These are phyloP conservation scores for Eurystomus gularis DNA, from an alignment of 2,113 vertebrate species.

Conservation along the genomic window DNA sequence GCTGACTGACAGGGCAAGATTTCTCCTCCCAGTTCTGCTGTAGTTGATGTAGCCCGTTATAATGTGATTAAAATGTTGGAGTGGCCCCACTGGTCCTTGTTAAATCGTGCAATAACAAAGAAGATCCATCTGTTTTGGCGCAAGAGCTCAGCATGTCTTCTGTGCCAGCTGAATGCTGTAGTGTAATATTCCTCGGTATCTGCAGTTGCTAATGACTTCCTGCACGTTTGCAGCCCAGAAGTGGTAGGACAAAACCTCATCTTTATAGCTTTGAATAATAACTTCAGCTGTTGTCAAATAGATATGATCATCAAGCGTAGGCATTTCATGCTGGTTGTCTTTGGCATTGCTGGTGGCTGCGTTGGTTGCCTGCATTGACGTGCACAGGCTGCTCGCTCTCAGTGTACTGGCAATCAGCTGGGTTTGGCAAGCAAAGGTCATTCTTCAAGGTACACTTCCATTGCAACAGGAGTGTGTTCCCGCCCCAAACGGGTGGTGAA, in stretches of 20 bases:
- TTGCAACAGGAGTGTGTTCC: not conserved
- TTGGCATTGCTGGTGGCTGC: not conserved
- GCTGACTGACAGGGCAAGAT: not conserved
- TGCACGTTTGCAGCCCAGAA: not conserved
- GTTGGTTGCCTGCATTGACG: not conserved
- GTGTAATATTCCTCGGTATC: not conserved
- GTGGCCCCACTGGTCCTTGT: not conserved
- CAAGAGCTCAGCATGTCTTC: not conserved
- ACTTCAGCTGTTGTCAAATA: not conserved
- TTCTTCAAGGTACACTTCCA: not conserved
- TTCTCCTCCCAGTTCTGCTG: not conserved
- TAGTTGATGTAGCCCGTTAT: not conserved
- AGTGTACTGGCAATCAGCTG: not conserved
- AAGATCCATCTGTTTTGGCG: not conserved
- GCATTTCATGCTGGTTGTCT: not conserved
- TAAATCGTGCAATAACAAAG: not conserved
- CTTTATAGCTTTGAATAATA: not conserved
- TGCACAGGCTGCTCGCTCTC: not conserved
- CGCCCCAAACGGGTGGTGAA: not conserved
- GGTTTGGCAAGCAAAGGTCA: not conserved
- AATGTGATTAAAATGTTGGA: not conserved
- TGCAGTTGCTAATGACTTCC: not conserved
- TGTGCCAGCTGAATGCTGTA: not conserved
- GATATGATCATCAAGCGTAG: not conserved
- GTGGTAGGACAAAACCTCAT: not conserved